phyloP scores from a whole-genome alignment of 2,113 vertebrate species.

The Psittacus erithacus region DNA sequence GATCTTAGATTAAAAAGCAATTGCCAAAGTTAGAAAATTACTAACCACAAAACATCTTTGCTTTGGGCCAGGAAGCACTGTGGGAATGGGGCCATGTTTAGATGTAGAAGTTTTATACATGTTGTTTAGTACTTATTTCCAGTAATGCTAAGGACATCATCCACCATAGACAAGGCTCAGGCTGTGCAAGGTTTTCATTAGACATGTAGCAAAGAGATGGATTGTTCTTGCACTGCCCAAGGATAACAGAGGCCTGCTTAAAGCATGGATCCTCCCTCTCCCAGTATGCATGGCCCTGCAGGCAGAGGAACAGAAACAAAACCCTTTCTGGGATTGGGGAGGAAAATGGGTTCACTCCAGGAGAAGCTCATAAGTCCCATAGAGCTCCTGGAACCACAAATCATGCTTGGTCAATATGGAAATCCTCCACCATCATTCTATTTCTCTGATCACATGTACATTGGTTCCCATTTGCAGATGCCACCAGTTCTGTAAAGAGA shows the following conservation, averaged over 20 bases:
- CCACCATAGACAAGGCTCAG: neutral
- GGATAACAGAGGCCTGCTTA: neutral
- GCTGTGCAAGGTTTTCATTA: neutral
- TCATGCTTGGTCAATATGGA: neutral
- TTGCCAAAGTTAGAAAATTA: neutral
- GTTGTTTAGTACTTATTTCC: neutral
- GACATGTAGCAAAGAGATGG: neutral
- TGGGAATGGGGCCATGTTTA: neutral
- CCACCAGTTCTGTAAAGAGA: neutral
- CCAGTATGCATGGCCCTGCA: rapidly evolving
- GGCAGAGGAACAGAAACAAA: neutral
- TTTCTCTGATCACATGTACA: neutral
- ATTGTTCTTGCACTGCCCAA: neutral
- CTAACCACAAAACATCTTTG: neutral
- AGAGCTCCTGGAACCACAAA: neutral
- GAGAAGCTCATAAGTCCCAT: neutral
- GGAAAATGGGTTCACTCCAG: neutral
- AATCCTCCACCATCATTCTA: neutral
- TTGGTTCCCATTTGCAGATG: neutral
- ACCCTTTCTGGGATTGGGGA: neutral
- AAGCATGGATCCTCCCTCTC: neutral
- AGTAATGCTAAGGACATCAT: neutral
- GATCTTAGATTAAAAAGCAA: neutral
- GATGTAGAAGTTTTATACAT: neutral
- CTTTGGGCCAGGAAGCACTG: neutral